Conservation (phyloP, 2,888 invertebrate species). For the Drosophila recens region DNA sequence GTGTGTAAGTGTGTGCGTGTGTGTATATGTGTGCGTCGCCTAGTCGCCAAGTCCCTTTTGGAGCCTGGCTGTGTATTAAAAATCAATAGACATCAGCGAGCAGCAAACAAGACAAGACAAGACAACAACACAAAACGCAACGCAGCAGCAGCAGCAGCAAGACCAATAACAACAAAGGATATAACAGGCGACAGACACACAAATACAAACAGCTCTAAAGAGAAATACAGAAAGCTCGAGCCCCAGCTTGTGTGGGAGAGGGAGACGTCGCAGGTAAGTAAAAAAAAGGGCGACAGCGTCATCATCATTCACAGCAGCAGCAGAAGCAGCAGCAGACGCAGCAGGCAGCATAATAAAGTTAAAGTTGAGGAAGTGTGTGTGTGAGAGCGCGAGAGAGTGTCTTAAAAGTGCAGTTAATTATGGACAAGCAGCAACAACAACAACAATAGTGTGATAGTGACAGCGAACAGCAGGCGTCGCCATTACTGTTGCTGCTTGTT, state of each 20-base stretch:
- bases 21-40: conserved; percentile 35
- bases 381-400: conserved; percentile 8
- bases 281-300: conserved; percentile 26
- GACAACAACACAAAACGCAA: conserved; percentile 13
- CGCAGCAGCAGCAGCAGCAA: conserved; percentile 22
- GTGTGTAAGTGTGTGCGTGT: conserved; percentile 11
- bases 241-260: background rate
- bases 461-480: conserved; percentile 27
- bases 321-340: conserved; percentile 18
- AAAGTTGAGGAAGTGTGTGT: conserved; percentile 42
- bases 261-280: conserved; percentile 43
- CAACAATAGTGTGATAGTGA: background rate
- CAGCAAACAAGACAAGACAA: conserved; percentile 45
- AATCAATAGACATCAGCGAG: conserved; percentile 57
- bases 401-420: conserved; percentile 57
- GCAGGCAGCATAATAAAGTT: conserved; percentile 52
- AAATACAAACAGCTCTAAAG: conserved; percentile 14
- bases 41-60: conserved; percentile 43
- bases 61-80: conserved; percentile 39
- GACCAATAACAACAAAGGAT: conserved; percentile 47
- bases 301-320: conserved; percentile 15
- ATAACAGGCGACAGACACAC: conserved; percentile 41
- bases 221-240: conserved; percentile 4
- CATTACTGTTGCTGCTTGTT: conserved; percentile 12
- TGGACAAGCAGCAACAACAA: conserved; percentile 22